phyloP scores from a whole-genome alignment of 2,797 vertebrate species.

The Ctenosaura bakeri region DNA sequence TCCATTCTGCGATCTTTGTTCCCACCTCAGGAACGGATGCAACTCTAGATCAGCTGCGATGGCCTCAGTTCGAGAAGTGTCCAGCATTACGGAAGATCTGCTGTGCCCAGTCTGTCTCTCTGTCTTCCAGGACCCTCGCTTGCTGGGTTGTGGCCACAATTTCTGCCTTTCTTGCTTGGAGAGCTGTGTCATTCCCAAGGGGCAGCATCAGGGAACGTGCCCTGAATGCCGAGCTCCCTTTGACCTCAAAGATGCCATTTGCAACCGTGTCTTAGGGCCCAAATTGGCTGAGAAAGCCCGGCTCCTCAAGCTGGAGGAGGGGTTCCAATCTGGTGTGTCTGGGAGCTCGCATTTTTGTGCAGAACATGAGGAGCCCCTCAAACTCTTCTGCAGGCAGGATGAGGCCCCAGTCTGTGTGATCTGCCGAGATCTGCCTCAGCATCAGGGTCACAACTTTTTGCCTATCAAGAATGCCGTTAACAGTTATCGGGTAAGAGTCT shows the following conservation, averaged over 20 bases:
- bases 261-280: conserved; percentile 53
- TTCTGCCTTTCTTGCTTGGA: conserved; percentile 54
- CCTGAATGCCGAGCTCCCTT: conserved; percentile 50
- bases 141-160: conserved; percentile 60
- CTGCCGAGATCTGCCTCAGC: conserved; percentile 69
- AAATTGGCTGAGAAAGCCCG: conserved; percentile 54
- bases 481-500: conserved; percentile 53
- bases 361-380: conserved; percentile 71
- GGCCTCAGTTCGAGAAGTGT: conserved; percentile 4
- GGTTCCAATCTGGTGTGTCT: background rate
- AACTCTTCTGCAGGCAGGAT: conserved; percentile 74
- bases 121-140: conserved; percentile 56
- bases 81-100: conserved; percentile 57
- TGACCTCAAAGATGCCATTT: background rate
- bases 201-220: conserved; percentile 26
- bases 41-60: background rate
- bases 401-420: conserved; percentile 69
- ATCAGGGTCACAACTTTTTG: conserved; percentile 68
- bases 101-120: conserved; percentile 53
- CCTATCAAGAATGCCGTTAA: conserved; percentile 65
- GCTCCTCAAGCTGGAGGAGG: conserved; percentile 24
- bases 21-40: background rate
- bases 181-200: background rate
- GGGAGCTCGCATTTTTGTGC: conserved; percentile 30
- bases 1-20: background rate